These are phyloP conservation scores for Tapirus indicus DNA, from an alignment of 2,797 vertebrate species.

Conservation along the genomic window DNA sequence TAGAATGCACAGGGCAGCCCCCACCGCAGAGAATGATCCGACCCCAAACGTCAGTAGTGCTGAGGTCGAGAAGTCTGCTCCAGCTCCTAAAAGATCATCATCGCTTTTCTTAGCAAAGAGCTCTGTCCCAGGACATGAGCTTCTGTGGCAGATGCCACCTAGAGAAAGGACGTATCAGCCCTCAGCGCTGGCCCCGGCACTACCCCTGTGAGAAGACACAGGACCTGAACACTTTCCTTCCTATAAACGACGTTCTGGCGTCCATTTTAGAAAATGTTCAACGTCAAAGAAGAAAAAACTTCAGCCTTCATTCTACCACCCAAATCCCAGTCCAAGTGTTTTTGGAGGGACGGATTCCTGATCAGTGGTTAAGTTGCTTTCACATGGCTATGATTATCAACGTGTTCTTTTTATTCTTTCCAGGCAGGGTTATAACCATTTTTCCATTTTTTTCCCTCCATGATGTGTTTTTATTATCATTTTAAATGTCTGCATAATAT, in stretches of 20 bases:
- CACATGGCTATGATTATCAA: background rate
- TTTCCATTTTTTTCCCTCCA: background rate
- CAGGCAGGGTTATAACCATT: background rate
- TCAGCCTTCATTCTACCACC: too few relatives aligned
- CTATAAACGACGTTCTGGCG: background rate
- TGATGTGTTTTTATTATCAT: background rate
- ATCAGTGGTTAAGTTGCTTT: background rate
- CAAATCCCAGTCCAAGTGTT: background rate
- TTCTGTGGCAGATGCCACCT: background rate
- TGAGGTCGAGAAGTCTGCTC: background rate
- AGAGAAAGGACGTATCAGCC: background rate
- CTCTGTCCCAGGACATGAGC: background rate
- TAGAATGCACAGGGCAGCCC: fast-evolving
- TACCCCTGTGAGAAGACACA: background rate
- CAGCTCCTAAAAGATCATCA: background rate
- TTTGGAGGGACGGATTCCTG: background rate
- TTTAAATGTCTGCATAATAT: background rate
- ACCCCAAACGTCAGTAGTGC: background rate
- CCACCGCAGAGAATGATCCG: background rate
- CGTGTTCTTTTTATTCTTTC: background rate
- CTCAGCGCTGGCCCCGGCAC: background rate
- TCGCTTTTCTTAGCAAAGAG: background rate
- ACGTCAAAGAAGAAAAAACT: background rate
- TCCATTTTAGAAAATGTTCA: background rate
- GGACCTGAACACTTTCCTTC: too few relatives aligned